Evolutionary conservation across 2,888 invertebrate genomes (phyloP), one percentile per base, ranked within the genome.

Genomic region (Carpatolechia fugitivella): DNA sequence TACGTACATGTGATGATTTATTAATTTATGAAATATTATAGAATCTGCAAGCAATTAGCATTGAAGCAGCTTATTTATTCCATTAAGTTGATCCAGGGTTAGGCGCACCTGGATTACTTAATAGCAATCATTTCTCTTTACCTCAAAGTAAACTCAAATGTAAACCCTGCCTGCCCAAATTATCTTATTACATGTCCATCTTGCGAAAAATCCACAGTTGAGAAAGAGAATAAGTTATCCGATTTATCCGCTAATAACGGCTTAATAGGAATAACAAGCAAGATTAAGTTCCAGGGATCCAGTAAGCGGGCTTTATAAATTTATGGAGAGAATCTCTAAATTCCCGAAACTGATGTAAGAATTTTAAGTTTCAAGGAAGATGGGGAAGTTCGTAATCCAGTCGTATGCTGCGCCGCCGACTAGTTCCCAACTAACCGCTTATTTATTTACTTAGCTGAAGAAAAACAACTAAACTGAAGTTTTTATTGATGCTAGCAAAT

Each of bases 151-250:
- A 62, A 56, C 52, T 54, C 52, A 57, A 57, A 58, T 48, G 66
- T 60, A 72, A 73, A 74, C 64, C 69, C 68, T 69, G 33, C 18
- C 30, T n/a, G 13, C 11, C 3, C 24, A 1, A 77, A 80, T 85
- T 80, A 83, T 74, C 71, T 72, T 77, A 85, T 84, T 80, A 82
- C 69, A 66, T 62, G 65, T 70, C 70, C 74, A 74, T 76, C 77
- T 70, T 60, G 69, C 66, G 65, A 73, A 41, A 3, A 41, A 18
- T 10, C 18, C 18, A 69, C 66, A 78, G 70, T 66, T 65, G 67
- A 70, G 69, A 85, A 86, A 87, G 81, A 74, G 87, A 87, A 89
- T 86, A 82, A 80, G 70, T 84, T 83, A 85, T 85, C 78, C 76
- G 74, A 82, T 82, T 85, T 82, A 79, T 76, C 75, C 80, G 76